Percentiles rank a stretch among this genome's conserved stretches.
Conservation (phyloP, 2,797 vertebrate genomes). For the Gallinago solitaria region DNA sequence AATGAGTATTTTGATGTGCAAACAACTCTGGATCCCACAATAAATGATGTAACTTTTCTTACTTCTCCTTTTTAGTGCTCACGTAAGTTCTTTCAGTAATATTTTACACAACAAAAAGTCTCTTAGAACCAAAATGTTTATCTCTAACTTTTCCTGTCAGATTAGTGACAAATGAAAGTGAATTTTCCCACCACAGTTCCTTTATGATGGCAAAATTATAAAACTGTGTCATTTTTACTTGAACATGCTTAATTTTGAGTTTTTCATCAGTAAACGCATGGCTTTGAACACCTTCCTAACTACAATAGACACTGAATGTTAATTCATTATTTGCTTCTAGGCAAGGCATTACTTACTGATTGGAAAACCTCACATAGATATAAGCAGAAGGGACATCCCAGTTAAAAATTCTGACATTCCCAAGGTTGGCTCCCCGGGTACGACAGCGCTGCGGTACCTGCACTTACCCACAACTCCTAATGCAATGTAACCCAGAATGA, state of each 20-base stretch:
- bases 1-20: not conserved
- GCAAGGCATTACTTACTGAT: not conserved
- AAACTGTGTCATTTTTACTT: not conserved
- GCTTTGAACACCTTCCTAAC: not conserved
- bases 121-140: not conserved
- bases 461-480: constrained; percentile 88
- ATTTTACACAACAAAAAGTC: not conserved
- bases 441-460: not conserved
- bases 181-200: not conserved
- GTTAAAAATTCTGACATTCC: not conserved
- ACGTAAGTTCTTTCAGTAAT: not conserved
- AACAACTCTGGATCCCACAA: not conserved
- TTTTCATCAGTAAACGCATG: not conserved
- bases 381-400: not conserved
- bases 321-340: not conserved
- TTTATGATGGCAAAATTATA: not conserved
- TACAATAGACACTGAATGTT: not conserved
- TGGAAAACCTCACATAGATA: not conserved
- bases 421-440: not conserved
- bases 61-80: not conserved
- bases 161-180: not conserved
- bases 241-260: not conserved
- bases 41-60: not conserved
- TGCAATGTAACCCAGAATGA: constrained; percentile 90
- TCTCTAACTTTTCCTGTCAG: not conserved